Percentiles rank a stretch among this genome's conserved stretches.
Evolutionary conservation across 2,113 vertebrate species (phyloP).

Genomic region (Leuciscus idus): DNA sequence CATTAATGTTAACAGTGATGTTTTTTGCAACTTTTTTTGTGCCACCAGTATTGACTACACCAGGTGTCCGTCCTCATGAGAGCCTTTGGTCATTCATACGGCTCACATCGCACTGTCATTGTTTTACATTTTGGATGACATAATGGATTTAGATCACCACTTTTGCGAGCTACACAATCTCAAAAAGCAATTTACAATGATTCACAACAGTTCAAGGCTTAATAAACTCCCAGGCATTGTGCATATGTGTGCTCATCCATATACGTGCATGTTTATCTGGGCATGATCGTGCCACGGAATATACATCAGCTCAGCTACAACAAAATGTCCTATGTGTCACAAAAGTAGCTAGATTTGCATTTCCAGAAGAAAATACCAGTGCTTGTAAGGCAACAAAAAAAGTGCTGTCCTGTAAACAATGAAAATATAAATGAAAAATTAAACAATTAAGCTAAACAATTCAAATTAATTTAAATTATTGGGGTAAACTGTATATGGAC

Average conservation of each 20-base stretch:
- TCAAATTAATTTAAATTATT: slow-evolving; percentile 11
- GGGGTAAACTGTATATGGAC: slow-evolving; percentile 30
- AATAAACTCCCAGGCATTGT: slow-evolving; percentile 14
- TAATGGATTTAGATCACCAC: slow-evolving; percentile 31
- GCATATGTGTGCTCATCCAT: background rate
- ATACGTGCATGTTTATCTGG: background rate
- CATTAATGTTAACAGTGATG: background rate
- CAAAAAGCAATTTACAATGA: slow-evolving; percentile 29
- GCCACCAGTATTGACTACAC: background rate
- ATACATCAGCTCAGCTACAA: background rate
- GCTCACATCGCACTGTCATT: background rate
- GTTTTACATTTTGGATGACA: slow-evolving; percentile 38
- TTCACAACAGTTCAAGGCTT: slow-evolving; percentile 39
- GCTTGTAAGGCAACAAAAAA: background rate
- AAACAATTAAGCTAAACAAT: slow-evolving; percentile 8
- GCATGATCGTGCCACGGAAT: background rate
- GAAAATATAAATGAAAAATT: background rate
- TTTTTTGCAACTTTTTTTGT: background rate
- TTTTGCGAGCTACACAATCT: slow-evolving; percentile 13
- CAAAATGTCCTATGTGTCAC: slow-evolving; percentile 31
- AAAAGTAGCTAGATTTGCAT: background rate
- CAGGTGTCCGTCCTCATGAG: background rate
- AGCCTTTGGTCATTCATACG: background rate
- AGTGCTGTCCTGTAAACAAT: background rate
- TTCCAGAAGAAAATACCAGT: background rate